Base-by-base conservation (phyloP, 2,113 vertebrate genomes). In the Meles meles region DNA sequence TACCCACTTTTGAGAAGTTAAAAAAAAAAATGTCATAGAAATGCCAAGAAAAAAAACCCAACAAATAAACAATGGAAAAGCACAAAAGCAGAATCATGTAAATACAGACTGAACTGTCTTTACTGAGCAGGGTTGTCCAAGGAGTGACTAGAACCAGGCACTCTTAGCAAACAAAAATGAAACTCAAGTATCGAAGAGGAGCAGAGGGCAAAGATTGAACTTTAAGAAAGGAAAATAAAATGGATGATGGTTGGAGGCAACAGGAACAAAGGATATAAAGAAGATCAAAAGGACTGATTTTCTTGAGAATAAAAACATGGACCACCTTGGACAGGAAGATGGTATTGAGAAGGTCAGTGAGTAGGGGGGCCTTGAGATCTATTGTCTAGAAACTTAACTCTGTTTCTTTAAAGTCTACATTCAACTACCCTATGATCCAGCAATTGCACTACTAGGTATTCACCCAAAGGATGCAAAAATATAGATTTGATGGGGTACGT, bases 41-140 rank as follows among this genome's bases (percentile, higher is more conserved):
- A 85, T 69, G 65, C 81, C 85, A 80, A 82, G 80, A 90, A 31
- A 11, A 74, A 2, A 37, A 59, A 21, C 9, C 4, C 7, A 94
- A 63, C 69, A 95, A 93, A 79, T 57, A 95, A 96, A n/a, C 59
- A 86, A 82, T 52, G 88, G n/a, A 69, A 93, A 82, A 39, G 59
- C 42, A 59, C 59, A 55, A 83, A 76, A 95, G 83, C n/a, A 92
- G 72, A 94, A 93, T 79, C n/a, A 63, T 52, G 12, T 93, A 86
- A 97, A 84, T 72, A 93, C 27, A 67, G 65, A 69, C 80, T 65
- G 42, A 86, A 72, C 12, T 52, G 47, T 93, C 59, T 96, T 82
- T 25, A 86, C 23, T 89, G 52, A 96, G 77, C 44, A 96, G 47
- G 72, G 14, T 81, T 90, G 71, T 55, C 76, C 42, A 55, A 97